Base-by-base conservation (phyloP, 2,113 vertebrate genomes). In the Phylloscopus whistleri region DNA sequence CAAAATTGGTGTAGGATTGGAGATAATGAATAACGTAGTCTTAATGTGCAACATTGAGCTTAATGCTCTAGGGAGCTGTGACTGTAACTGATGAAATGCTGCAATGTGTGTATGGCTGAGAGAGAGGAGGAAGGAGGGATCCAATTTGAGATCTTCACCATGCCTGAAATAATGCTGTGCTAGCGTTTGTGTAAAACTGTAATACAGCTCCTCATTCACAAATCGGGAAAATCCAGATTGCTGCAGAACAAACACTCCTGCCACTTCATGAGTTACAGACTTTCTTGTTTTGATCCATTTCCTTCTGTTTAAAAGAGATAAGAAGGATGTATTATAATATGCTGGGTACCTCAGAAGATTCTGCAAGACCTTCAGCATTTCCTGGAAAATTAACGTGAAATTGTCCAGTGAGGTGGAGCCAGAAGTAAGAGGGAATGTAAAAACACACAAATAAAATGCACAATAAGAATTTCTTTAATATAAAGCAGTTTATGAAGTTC, bases 241-340 rank as follows among this genome's bases (percentile, higher is more conserved):
- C 41, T 79, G 70, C 66, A 53, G 62, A 87, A 24, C 41, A 82
- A 89, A 78, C n/a, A 30, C 23, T 78, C 9, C 31, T 87, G 33
- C 52, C 58, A 19, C 76, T 89, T 87, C 13, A 3, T 24, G 46
- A 63, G 52, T 77, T 75, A 73, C 55, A 70, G 62, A 52, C n/a
- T 78, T 87, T 67, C 12, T 93, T 4, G 0, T 79, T 94, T 94
- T 95, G 78, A 89, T 89, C 69, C 22, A 49, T 77, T 91, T 95
- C 84, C 74, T 84, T 84, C 86, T 92, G 66, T 46, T 89, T 64
- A 58, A 56, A 85, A 83, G 70, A 82, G 93, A 69, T 94, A 94
- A 95, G 73, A 76, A 59, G 59, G n/a, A 52, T 68, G 23, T 64
- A 62, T 70, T 87, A 21, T 74, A 76, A 39, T 66, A 33, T 55